Evolutionary conservation across 1,140 invertebrate species (phyloP).

Genomic region (Caenorhabditis briggsae): DNA sequence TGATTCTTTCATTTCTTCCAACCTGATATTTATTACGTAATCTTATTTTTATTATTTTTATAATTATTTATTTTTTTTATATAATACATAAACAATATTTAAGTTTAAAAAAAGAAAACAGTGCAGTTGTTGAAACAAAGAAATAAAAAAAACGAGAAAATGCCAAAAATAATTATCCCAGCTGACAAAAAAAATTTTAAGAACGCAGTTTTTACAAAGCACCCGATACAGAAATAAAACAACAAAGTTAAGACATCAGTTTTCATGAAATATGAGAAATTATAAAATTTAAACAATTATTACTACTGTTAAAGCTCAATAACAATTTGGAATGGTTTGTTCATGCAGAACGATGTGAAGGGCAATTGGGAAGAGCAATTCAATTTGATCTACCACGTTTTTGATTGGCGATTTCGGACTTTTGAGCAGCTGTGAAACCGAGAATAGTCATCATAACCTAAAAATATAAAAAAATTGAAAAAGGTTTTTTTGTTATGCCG

Average conservation of each 20-base stretch:
- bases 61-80: constrained; percentile 23
- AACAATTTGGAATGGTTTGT: constrained; percentile 2
- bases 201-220: constrained; percentile 31
- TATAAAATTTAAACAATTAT: constrained; percentile 9
- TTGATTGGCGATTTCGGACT: constrained; percentile 54
- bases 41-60: not conserved
- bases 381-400: constrained; percentile 32
- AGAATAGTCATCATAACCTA: constrained; percentile 78
- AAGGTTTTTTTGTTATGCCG: not conserved
- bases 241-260: constrained; percentile 26
- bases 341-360: not conserved
- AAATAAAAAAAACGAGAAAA: not conserved
- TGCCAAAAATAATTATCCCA: not conserved
- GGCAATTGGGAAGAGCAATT: not conserved
- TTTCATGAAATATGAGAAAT: not conserved
- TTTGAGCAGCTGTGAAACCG: constrained; percentile 75
- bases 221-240: not conserved
- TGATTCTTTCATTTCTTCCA: not conserved
- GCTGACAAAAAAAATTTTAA: not conserved
- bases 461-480: constrained; percentile 50
- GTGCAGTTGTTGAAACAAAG: not conserved
- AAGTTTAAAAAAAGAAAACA: not conserved
- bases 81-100: constrained; percentile 16
- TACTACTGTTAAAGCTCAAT: constrained; percentile 29
- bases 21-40: not conserved